Evolutionary conservation across 2,797 vertebrate genomes (phyloP), one percentile per base, ranked within the genome.

Genomic region (Trachops cirrhosus): DNA sequence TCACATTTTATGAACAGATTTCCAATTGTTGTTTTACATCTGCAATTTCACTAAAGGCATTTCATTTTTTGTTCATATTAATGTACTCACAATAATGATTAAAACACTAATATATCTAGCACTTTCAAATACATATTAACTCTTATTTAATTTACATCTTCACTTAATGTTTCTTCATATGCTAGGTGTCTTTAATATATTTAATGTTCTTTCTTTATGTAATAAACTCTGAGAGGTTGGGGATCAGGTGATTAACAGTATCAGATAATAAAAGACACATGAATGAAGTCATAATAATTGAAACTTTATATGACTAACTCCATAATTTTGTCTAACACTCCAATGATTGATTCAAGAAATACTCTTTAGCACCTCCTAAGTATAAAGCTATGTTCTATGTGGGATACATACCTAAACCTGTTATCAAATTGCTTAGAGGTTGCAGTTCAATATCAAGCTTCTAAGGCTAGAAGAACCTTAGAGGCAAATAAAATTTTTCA

Each of bases 121-220:
- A 29, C 18, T 84, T 93, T 96, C 59, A 94, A 96, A 94, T 26
- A 86, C 44, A 79, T 85, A 29, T 79, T 73, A 79, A 83, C 21
- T 87, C 59, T 71, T 92, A 82, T 80, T 92, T 86, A 90, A 74
- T 67, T 93, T 62, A 75, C 9, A 22, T 21, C 89, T 89, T 91
- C 19, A 68, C 32, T 39, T 78, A 96, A n/a, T 57, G 37, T 29
- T 91, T 93, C 48, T 68, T 96, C 73, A 68, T 74, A 83, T 59
- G 37, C 48, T 48, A 54, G 8, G 34, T 54, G 39, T 71, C 70
- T 86, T 96, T 89, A 74, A 68, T 50, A 89, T 39, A 87, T 19
- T 82, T 80, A 74, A 37, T 71, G 5, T 86, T 91, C 52, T 94
- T 93, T 64, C 37, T 44, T 75, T 96, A 93, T 22, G 59, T 92